These are phyloP conservation scores for Megalops cyprinoides DNA, from an alignment of 2,797 vertebrate species.

Conservation along the genomic window DNA sequence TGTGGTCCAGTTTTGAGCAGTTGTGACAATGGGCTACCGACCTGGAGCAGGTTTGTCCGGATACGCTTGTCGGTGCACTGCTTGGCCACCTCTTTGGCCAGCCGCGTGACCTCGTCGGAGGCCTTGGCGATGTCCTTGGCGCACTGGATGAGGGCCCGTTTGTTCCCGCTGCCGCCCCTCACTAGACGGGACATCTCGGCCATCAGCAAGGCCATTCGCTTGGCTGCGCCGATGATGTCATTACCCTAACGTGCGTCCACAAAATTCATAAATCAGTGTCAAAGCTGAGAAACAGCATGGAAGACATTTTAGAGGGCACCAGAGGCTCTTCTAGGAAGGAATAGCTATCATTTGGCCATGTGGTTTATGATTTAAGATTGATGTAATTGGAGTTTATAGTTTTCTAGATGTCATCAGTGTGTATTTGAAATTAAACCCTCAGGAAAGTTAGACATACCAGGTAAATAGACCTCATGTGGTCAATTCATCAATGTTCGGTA, in stretches of 20 bases:
- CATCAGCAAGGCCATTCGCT: conserved; percentile 98
- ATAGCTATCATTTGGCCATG: not conserved
- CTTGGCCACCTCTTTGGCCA: conserved; percentile 98
- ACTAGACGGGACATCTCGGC: conserved; percentile 98
- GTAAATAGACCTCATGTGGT: no score
- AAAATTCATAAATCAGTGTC: not conserved
- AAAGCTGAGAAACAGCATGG: not conserved
- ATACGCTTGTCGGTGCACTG: conserved; percentile 99
- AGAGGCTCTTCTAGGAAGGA: not conserved
- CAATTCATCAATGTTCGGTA: no score
- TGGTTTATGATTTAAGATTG: no score
- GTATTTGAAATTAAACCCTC: no score
- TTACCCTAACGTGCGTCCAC: conserved; percentile 80
- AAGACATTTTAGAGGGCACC: not conserved
- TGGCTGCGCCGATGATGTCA: conserved; percentile 97
- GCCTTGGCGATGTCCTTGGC: conserved; percentile 98
- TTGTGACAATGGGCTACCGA: no score
- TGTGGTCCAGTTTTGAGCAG: no score
- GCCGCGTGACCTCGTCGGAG: conserved; percentile 92
- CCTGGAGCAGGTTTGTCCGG: conserved; percentile 96
- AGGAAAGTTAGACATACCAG: no score
- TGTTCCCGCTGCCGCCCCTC: conserved; percentile 93
- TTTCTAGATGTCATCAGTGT: not conserved
- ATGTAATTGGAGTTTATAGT: no score
- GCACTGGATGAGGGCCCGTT: conserved; percentile 96